Percentiles rank a stretch among this genome's conserved stretches.
Evolutionary conservation across 2,113 vertebrate species (phyloP).

Genomic region (Rhynchopsitta pachyrhyncha): DNA sequence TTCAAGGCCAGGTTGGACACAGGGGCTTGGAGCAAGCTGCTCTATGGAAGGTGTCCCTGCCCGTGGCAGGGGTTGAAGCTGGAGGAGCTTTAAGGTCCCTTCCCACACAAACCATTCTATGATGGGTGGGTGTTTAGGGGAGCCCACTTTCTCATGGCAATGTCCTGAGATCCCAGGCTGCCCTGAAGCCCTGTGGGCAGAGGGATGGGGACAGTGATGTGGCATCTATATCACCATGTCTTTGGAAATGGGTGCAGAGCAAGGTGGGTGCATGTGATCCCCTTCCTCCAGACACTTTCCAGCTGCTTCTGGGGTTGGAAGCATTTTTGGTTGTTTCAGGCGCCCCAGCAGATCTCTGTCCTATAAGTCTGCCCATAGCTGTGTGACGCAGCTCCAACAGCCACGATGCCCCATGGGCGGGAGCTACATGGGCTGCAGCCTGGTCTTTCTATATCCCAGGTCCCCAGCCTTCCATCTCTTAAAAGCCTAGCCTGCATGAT

Average conservation of each 20-base stretch:
- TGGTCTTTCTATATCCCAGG: not conserved
- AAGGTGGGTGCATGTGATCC: accelerated
- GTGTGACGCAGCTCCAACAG: not conserved
- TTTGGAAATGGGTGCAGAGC: not conserved
- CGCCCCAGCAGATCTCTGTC: not conserved
- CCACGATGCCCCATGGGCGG: accelerated
- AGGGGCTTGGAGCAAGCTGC: not conserved
- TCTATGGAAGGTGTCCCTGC: not conserved
- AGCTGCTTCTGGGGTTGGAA: not conserved
- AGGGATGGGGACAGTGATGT: not conserved
- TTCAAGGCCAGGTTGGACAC: too few species aligned
- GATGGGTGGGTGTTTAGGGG: not conserved
- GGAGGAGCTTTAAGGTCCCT: not conserved
- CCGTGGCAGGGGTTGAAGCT: not conserved
- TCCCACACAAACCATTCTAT: not conserved
- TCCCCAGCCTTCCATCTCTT: not conserved
- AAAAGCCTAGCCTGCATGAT: not conserved
- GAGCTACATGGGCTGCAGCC: not conserved
- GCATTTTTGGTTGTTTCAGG: accelerated
- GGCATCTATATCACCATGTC: accelerated
- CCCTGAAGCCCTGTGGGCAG: not conserved
- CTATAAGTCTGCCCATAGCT: not conserved
- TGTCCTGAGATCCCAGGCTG: accelerated
- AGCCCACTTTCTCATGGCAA: accelerated
- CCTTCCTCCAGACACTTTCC: not conserved